These are phyloP conservation scores for Hydrotaea diabolus DNA, from an alignment of 2,888 invertebrate genomes.

Conservation along the genomic window DNA sequence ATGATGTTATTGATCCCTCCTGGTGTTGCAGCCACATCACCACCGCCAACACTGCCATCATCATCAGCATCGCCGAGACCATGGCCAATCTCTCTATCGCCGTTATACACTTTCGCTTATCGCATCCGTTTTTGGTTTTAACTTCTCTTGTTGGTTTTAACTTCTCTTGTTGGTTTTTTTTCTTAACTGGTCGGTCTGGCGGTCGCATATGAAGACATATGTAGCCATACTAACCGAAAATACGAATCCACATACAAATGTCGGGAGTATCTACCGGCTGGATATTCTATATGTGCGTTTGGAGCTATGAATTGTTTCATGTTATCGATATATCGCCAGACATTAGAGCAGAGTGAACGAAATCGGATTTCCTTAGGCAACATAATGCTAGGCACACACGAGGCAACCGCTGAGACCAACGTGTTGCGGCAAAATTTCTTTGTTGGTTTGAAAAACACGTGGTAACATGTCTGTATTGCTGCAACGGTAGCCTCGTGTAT, in stretches of 20 bases:
- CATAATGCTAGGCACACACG: no score
- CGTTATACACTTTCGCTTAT: conserved; percentile 21
- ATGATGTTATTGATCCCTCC: conserved; percentile 38
- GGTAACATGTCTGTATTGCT: no score
- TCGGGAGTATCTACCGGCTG: not conserved
- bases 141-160: not conserved
- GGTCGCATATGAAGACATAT: conserved; percentile 25
- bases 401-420: no score
- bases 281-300: not conserved
- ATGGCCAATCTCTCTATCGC: not conserved
- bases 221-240: not conserved
- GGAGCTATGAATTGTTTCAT: not conserved
- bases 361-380: no score
- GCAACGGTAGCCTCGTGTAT: no score
- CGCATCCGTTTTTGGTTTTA: not conserved
- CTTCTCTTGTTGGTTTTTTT: not conserved
- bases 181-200: not conserved
- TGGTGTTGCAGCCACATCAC: not conserved
- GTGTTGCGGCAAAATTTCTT: no score
- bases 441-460: no score
- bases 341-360: not conserved
- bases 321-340: not conserved
- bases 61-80: not conserved
- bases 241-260: conserved; percentile 4
- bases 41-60: not conserved